Evolutionary conservation across 1,140 invertebrate genomes (phyloP).

Genomic region (Maniola jurtina): DNA sequence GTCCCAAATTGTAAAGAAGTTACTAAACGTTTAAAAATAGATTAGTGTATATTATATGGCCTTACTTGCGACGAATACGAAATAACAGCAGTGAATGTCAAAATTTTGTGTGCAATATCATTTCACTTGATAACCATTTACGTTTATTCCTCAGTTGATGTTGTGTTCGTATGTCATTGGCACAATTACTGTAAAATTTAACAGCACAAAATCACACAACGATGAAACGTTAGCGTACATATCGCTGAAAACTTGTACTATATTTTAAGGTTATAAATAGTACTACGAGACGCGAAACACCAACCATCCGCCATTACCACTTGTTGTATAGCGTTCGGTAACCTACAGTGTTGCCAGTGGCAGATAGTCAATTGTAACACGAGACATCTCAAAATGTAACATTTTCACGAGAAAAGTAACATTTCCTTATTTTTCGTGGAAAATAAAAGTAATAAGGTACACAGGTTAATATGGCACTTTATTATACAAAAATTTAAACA

Average conservation of each 20-base stretch:
- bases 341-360: too few species aligned
- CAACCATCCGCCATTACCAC: constrained; percentile 78
- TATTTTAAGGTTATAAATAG: constrained; percentile 80
- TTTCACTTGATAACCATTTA: constrained; percentile 75
- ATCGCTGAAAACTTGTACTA: constrained; percentile 79
- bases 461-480: too few species aligned
- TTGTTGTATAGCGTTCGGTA: constrained; percentile 56
- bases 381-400: too few species aligned
- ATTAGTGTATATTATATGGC: constrained; percentile 79
- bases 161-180: constrained; percentile 70
- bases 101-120: constrained; percentile 77
- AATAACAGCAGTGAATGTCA: constrained; percentile 78
- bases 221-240: constrained; percentile 76
- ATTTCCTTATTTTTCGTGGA: too few species aligned
- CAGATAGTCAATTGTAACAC: too few species aligned
- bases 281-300: constrained; percentile 77
- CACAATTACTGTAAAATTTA: constrained; percentile 73
- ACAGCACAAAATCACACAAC: constrained; percentile 75
- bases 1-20: constrained; percentile 75
- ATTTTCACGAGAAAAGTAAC: too few species aligned
- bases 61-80: constrained; percentile 78
- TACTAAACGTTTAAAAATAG: constrained; percentile 79
- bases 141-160: constrained; percentile 62
- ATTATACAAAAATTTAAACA: too few species aligned
- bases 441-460: too few species aligned